A percentile compares a stretch with the other conserved stretches of the same genome.
phyloP scores from a whole-genome alignment of 2,113 vertebrate species.

The Xenopus borealis region DNA sequence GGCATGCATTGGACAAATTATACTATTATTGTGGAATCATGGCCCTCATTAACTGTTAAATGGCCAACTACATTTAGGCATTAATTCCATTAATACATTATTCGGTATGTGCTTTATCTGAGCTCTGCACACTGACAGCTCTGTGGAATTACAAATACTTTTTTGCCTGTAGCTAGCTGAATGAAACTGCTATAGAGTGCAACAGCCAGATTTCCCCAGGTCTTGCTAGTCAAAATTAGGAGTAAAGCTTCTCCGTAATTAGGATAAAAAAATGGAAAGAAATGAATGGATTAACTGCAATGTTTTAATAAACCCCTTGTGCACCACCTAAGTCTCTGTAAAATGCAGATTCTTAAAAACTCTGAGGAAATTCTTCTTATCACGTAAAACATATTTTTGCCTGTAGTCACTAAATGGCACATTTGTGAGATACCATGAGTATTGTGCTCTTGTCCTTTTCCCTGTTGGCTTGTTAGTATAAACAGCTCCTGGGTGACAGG shows the following conservation, averaged over 20 bases:
- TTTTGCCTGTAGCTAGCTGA: slow-evolving; percentile 46
- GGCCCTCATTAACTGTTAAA: background rate
- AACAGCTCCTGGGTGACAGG: background rate
- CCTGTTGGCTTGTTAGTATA: background rate
- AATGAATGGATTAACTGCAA: slow-evolving; percentile 48
- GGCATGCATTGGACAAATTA: background rate
- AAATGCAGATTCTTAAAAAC: slow-evolving; percentile 43
- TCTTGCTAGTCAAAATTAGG: slow-evolving; percentile 42
- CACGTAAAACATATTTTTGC: slow-evolving; percentile 59
- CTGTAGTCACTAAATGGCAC: slow-evolving; percentile 55
- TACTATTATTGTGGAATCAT: background rate
- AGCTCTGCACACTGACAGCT: slow-evolving; percentile 45
- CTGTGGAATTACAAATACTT: slow-evolving; percentile 39
- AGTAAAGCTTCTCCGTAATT: background rate
- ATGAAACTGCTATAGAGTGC: slow-evolving; percentile 40
- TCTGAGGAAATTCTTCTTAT: slow-evolving; percentile 59
- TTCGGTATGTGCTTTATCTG: slow-evolving; percentile 50
- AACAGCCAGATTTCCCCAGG: slow-evolving; percentile 47
- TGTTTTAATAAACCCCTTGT: slow-evolving; percentile 54
- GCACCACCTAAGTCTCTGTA: slow-evolving; percentile 51
- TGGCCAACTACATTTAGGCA: background rate
- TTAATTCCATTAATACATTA: slow-evolving; percentile 48
- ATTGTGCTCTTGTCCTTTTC: slow-evolving; percentile 44
- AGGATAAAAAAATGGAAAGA: slow-evolving; percentile 3
- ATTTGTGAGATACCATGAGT: slow-evolving; percentile 52